A percentile compares a stretch with the other conserved stretches of the same genome.
These are phyloP conservation scores for Sabellastarte sp. DNA, from an alignment of 2,888 invertebrate genomes.

Conservation along the genomic window DNA sequence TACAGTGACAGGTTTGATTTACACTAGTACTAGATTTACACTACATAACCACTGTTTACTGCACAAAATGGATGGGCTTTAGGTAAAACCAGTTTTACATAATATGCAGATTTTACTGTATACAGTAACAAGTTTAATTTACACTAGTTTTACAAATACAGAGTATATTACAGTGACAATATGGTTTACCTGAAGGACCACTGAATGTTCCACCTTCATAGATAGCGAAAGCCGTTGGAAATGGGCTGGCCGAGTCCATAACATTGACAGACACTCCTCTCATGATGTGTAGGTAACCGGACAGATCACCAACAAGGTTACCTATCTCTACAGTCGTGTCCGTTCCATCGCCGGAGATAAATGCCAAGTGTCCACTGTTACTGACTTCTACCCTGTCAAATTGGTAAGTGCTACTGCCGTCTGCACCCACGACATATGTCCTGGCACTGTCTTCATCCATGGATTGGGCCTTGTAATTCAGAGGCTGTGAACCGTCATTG, in stretches of 20 bases:
- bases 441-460: constrained; percentile 32
- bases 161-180: too few species aligned
- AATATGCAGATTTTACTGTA: too few species aligned
- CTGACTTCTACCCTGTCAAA: too few species aligned
- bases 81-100: too few species aligned
- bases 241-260: constrained; percentile 32
- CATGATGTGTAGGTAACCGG: constrained; percentile 38
- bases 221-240: constrained; percentile 37
- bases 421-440: constrained; percentile 29
- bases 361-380: constrained; percentile 33
- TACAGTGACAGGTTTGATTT: too few species aligned
- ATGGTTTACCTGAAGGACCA: constrained; percentile 33
- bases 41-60: too few species aligned
- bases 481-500: constrained; percentile 35
- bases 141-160: too few species aligned
- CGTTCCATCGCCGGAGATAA: constrained; percentile 7
- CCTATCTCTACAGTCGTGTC: constrained; percentile 16
- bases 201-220: constrained; percentile 31
- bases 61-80: too few species aligned
- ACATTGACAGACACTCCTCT: constrained; percentile 29
- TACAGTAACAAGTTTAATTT: too few species aligned
- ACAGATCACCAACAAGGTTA: constrained; percentile 35
- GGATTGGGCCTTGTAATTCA: constrained; percentile 26
- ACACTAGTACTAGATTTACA: too few species aligned
- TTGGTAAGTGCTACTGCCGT: too few species aligned